These are phyloP conservation scores for Acipenser oxyrinchus DNA, from an alignment of 2,797 vertebrate genomes.

Conservation along the genomic window DNA sequence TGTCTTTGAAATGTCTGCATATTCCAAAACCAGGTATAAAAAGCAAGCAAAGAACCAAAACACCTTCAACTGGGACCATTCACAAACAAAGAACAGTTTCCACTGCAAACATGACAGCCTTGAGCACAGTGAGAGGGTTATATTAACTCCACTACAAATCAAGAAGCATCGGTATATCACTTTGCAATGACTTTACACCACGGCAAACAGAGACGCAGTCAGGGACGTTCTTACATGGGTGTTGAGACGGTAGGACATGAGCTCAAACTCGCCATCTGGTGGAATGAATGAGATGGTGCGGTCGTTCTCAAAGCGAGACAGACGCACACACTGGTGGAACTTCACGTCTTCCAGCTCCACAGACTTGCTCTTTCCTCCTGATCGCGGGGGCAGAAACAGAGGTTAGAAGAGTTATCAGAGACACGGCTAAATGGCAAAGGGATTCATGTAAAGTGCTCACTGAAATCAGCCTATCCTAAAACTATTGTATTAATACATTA, in stretches of 20 bases:
- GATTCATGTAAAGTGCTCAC: not conserved
- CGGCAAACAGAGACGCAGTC: too few species aligned
- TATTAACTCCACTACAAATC: too few species aligned
- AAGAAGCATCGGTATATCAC: too few species aligned
- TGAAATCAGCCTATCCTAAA: too few species aligned
- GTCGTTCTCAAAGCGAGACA: conserved; percentile 90
- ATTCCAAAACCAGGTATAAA: too few species aligned
- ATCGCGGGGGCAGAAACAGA: conserved; percentile 7
- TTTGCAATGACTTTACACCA: too few species aligned
- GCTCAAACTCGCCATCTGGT: conserved; percentile 86
- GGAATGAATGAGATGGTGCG: conserved; percentile 92
- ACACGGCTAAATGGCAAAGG: not conserved
- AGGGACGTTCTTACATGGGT: conserved; percentile 69
- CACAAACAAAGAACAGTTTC: too few species aligned
- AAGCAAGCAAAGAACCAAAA: too few species aligned
- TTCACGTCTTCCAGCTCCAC: conserved; percentile 90
- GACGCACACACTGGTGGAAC: conserved; percentile 88
- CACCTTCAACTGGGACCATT: too few species aligned
- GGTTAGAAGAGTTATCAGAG: not conserved
- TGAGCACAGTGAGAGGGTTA: too few species aligned
- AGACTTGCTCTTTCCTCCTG: conserved; percentile 89
- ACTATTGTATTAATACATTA: not conserved
- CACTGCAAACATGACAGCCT: too few species aligned
- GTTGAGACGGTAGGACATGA: conserved; percentile 89
- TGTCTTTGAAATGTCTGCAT: too few species aligned